Percentiles rank a stretch among this genome's conserved stretches.
phyloP scores from a whole-genome alignment of 2,797 vertebrate genomes.

The Caiman crocodilus region DNA sequence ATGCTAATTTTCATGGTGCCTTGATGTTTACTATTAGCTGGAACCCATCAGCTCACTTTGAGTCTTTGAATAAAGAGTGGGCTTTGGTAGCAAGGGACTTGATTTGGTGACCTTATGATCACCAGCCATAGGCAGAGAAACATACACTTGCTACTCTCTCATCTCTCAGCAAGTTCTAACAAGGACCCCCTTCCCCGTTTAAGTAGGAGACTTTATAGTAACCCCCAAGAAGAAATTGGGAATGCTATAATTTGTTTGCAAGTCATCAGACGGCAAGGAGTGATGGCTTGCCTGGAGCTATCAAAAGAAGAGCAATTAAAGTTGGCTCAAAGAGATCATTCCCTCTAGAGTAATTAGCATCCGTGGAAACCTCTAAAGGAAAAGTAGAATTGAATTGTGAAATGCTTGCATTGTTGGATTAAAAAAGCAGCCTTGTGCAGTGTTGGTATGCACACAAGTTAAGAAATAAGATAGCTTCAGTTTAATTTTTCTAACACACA shows the following conservation, averaged over 20 bases:
- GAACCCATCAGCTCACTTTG: not conserved
- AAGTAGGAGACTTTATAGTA: not conserved
- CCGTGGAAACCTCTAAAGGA: not conserved
- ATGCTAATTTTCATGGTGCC: not conserved
- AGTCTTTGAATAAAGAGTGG: not conserved
- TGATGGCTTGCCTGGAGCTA: fast-evolving
- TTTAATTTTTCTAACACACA: not conserved
- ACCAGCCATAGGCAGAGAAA: not conserved
- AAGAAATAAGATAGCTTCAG: not conserved
- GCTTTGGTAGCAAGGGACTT: not conserved
- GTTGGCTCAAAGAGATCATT: not conserved
- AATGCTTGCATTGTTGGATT: not conserved
- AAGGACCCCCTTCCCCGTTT: not conserved
- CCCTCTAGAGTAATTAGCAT: not conserved
- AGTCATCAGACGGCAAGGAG: not conserved
- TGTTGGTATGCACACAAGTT: not conserved
- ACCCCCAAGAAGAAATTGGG: not conserved
- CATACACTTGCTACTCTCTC: fast-evolving
- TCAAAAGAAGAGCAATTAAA: not conserved
- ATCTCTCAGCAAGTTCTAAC: not conserved
- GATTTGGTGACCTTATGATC: not conserved
- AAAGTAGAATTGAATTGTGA: not conserved
- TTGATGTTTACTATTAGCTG: not conserved
- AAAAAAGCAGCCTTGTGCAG: not conserved
- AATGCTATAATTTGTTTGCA: not conserved